Base-by-base conservation (phyloP, 2,113 vertebrate genomes). In the Menidia beryllina region DNA sequence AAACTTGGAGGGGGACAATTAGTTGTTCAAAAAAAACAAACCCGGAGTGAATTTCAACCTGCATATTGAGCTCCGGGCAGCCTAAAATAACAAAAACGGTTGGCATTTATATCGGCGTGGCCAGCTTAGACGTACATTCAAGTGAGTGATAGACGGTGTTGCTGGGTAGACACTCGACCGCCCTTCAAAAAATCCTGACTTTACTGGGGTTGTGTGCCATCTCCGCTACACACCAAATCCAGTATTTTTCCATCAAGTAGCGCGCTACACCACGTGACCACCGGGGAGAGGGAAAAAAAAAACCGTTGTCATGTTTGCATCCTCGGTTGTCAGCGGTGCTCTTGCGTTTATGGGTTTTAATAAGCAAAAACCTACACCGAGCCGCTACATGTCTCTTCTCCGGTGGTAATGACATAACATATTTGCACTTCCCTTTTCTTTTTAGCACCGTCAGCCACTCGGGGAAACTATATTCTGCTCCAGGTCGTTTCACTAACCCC, bases 201-300 rank as follows among this genome's bases (percentile, higher is more conserved):
- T 90, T 85, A 74, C 80, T 81, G 69, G 89, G n/a, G 60, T 72
- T 86, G 83, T 86, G 87, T 79, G 74, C 86, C 68, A 75, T 84
- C 84, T 83, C 76, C 74, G 76, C 83, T 88, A 81, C 84, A 88
- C 91, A 91, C 88, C 86, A 91, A 93, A 93, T 92, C 93, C 93
- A 91, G 93, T 94, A 94, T 94, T 94, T 94, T 94, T 94, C 93
- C 93, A 94, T 94, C 92, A 94, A 94, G 89, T 93, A 86, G 90
- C 91, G 86, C 89, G 86, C 87, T 79, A 73, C 54, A 85, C 90
- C 93, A 94, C 93, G 93, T 94, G 93, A 92, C 75, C 77, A 55
- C 53, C 57, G 70, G 67, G 72, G 45, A 26, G 19, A 17, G 7
- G n/a, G n/a, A n/a, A 20, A 6, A 60, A 21, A 58, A 75, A 52